Percentiles rank a stretch among this genome's conserved stretches.
Conservation (phyloP, 2,113 vertebrate genomes). For the Indicator maculatus region DNA sequence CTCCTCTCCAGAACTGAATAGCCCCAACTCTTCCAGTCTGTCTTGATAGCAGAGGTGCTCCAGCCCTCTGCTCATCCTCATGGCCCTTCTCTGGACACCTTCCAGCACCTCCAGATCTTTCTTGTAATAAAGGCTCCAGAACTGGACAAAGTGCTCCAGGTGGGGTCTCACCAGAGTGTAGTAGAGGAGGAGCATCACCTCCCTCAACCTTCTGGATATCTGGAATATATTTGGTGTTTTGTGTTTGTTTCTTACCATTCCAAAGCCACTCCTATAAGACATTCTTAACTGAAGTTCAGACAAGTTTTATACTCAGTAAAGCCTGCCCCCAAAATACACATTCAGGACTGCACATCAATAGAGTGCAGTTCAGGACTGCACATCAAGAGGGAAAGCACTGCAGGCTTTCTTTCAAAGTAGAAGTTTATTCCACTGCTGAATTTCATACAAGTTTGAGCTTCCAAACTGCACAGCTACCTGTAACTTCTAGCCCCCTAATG, state of each 20-base stretch:
- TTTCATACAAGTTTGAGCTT: not conserved
- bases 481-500: not conserved
- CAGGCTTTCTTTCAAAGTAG: not conserved
- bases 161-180: no score
- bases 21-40: no score
- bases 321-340: not conserved
- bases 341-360: not conserved
- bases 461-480: not conserved
- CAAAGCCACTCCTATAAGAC: not conserved
- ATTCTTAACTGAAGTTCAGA: not conserved
- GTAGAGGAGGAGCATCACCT: no score
- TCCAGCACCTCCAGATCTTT: no score
- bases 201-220: not conserved
- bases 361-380: not conserved
- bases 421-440: not conserved
- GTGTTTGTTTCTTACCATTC: not conserved
- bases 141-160: no score
- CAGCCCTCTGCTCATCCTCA: no score
- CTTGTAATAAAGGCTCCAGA: no score
- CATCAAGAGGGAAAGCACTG: slow-evolving; percentile 9
- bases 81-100: no score
- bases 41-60: no score
- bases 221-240: not conserved
- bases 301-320: not conserved
- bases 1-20: no score